A percentile compares a stretch with the other conserved stretches of the same genome.
Evolutionary conservation across 2,113 vertebrate species (phyloP).

Genomic region (Rhea pennata): DNA sequence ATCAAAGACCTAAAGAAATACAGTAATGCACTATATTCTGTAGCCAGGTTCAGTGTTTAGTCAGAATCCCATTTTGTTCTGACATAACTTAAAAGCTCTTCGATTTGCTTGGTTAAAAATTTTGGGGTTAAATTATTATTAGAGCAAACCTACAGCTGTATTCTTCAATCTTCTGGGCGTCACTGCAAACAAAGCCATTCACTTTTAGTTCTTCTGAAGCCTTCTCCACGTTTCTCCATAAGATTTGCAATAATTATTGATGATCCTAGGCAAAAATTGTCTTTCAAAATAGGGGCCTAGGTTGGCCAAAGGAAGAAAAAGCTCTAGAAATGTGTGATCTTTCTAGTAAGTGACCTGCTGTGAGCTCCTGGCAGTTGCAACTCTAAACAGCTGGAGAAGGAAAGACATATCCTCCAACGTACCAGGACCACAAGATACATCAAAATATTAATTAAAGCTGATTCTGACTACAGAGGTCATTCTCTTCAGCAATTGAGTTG

Average conservation of each 20-base stretch:
- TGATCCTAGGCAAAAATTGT: not conserved
- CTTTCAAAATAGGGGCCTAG: not conserved
- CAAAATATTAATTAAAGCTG: not conserved
- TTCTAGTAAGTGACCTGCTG: not conserved
- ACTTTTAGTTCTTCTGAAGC: not conserved
- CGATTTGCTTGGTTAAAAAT: not conserved
- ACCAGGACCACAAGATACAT: not conserved
- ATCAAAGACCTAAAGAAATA: not conserved
- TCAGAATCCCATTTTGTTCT: not conserved
- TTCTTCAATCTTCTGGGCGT: not conserved
- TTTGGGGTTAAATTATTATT: not conserved
- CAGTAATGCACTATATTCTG: accelerated
- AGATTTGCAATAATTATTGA: not conserved
- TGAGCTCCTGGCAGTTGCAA: not conserved
- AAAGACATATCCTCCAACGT: not conserved
- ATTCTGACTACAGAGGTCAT: not conserved
- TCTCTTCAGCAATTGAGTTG: not conserved
- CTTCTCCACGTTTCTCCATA: not conserved
- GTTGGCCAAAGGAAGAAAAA: not conserved
- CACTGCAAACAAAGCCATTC: not conserved
- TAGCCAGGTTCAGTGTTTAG: not conserved
- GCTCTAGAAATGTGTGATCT: not conserved
- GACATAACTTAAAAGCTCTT: not conserved
- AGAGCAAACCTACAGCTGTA: not conserved
- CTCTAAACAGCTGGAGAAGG: not conserved